Evolutionary conservation across 35 echinoderm and acorn worm species (phyloP).

Genomic region (Anneissia japonica): DNA sequence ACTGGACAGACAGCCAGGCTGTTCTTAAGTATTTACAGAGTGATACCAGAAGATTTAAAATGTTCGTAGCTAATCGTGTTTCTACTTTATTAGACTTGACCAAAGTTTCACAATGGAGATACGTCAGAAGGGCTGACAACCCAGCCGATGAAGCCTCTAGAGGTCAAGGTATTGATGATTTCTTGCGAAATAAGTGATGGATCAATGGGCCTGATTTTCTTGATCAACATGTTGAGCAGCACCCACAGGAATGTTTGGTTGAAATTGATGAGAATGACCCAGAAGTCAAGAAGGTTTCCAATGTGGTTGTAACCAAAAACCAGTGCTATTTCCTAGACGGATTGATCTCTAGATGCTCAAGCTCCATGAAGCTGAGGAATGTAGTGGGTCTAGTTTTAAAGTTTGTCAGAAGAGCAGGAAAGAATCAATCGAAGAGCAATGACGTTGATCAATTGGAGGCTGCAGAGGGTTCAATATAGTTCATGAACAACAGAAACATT

Average conservation of each 20-base stretch:
- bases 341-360: not conserved
- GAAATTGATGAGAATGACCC: not conserved
- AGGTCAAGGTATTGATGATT: conserved; percentile 2
- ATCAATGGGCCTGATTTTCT: conserved; percentile 9
- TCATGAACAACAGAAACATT: conserved; percentile 22
- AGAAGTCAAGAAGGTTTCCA: not conserved
- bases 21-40: conserved; percentile 35
- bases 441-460: conserved; percentile 20
- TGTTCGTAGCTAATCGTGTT: conserved; percentile 61
- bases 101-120: conserved; percentile 21
- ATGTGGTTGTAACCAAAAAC: not conserved
- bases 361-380: not conserved
- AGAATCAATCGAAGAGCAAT: too few species aligned
- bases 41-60: conserved; percentile 26
- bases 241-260: not conserved
- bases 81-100: not conserved
- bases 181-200: conserved; percentile 4
- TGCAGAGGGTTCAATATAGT: conserved; percentile 22
- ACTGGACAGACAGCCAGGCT: conserved; percentile 41
- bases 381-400: not conserved
- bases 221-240: not conserved
- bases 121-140: conserved; percentile 30
- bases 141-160: conserved; percentile 34
- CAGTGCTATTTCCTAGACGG: not conserved
- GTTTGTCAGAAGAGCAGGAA: not conserved